Evolutionary conservation across 2,888 invertebrate species (phyloP), one percentile per base, ranked within the genome.

Genomic region (Boloria euphrosyne): DNA sequence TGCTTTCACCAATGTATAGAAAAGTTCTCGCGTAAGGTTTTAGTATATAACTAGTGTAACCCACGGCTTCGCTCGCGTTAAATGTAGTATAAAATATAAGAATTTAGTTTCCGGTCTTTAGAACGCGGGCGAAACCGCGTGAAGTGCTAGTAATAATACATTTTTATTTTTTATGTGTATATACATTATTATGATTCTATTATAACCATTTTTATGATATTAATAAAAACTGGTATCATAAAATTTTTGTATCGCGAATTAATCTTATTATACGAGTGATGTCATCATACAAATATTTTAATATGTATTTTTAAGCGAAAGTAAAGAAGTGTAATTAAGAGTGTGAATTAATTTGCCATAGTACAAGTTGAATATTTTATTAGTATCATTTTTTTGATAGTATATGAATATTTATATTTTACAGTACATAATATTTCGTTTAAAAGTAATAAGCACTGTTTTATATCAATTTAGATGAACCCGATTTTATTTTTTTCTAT

Each of bases 251-350:
- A 18, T 18, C 18, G 44, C 44, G 10, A 18, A 22, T 57, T 46
- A 46, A 57, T 57, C 46, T 57, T n/a, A n/a, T n/a, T 57, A 46
- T n/a, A 13, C 44, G n/a, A 10, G 31, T 46, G 44, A 57, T 22
- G 44, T 57, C 22, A 57, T 57, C 46, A n/a, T 57, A n/a, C 22
- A 16, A 46, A 57, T 57, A n/a, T 46, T 44, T 46, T 16, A 46
- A 46, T 57, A 57, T 46, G 7, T 22, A 44, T 27, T 46, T 50
- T 46, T 16, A 46, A 46, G 46, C 22, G 44, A 57, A 57, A 57
- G 57, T 53, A 2, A 53, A 10, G 4, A n/a, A n/a, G 22, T 46
- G n/a, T n/a, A 18, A 14, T 22, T 2, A 6, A n/a, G 10, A n/a
- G 16, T n/a, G 44, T 57, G 18, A 22, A 44, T 57, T 22, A 46